A percentile compares a stretch with the other conserved stretches of the same genome.
These are phyloP conservation scores for Drosophila sp. DNA, from an alignment of 1,140 invertebrate genomes.

Conservation along the genomic window DNA sequence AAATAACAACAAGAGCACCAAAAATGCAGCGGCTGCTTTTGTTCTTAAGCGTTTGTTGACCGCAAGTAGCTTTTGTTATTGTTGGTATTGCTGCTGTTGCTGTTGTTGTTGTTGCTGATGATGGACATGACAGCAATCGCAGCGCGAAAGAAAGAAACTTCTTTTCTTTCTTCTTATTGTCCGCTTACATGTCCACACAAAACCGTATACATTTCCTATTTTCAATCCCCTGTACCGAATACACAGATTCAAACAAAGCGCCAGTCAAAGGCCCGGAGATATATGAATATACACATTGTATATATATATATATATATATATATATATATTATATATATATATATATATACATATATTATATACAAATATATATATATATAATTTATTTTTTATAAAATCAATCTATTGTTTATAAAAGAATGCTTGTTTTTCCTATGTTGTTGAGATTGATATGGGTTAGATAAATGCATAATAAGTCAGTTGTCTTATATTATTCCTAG, in stretches of 20 bases:
- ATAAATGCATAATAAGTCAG: too few species aligned
- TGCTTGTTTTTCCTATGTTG: too few species aligned
- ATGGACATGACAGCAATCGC: conserved; percentile 48
- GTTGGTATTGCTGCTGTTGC: conserved; percentile 36
- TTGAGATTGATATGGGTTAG: too few species aligned
- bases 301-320: background rate
- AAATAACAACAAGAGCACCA: conserved; percentile 24
- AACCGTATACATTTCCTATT: conserved; percentile 29
- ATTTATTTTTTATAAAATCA: too few species aligned
- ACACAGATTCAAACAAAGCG: conserved; percentile 47
- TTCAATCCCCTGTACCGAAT: background rate
- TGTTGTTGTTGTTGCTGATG: conserved; percentile 33
- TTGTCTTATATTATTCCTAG: too few species aligned
- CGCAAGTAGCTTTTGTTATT: conserved; percentile 56
- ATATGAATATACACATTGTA: too few species aligned
- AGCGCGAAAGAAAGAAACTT: conserved; percentile 27
- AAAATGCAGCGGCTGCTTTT: conserved; percentile 61
- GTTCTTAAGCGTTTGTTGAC: conserved; percentile 75
- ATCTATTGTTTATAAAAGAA: too few species aligned
- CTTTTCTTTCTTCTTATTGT: conserved; percentile 42
- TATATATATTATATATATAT: too few species aligned
- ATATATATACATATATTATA: too few species aligned
- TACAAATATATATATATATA: too few species aligned
- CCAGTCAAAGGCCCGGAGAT: conserved; percentile 9
- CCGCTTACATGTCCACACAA: conserved; percentile 29